Evolutionary conservation across 2,888 invertebrate species (phyloP).

Genomic region (Melangyna quadrimaculata): DNA sequence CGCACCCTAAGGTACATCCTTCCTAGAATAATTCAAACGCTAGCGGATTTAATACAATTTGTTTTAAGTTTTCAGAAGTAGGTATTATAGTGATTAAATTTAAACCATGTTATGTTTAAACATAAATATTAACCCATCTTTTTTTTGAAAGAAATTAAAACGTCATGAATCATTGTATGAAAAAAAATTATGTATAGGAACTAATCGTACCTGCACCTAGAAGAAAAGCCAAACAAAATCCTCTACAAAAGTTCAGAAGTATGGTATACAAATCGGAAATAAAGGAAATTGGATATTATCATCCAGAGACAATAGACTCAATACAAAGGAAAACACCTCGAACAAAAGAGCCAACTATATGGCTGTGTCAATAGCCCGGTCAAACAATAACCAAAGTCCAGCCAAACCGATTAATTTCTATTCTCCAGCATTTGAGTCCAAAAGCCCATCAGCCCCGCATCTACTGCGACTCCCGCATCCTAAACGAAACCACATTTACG

Average conservation of each 20-base stretch:
- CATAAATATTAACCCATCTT: too few relatives aligned
- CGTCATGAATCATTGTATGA: too few relatives aligned
- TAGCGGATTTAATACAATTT: too few relatives aligned
- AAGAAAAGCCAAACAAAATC: not conserved
- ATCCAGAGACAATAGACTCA: slow-evolving; percentile 58
- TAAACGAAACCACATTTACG: slow-evolving; percentile 33
- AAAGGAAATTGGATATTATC: slow-evolving; percentile 71
- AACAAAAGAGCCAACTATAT: slow-evolving; percentile 41
- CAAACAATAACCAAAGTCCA: slow-evolving; percentile 50
- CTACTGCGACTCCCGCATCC: not conserved
- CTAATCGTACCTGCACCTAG: slow-evolving; percentile 27
- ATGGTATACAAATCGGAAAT: slow-evolving; percentile 53
- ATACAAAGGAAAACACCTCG: slow-evolving; percentile 55
- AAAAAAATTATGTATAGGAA: too few relatives aligned
- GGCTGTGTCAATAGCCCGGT: slow-evolving; percentile 29
- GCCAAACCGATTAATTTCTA: slow-evolving; percentile 69
- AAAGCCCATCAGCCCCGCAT: not conserved
- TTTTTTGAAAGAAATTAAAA: too few relatives aligned
- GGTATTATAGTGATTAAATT: too few relatives aligned
- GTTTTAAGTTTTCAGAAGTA: too few relatives aligned
- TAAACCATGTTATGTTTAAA: too few relatives aligned
- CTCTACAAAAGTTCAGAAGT: not conserved
- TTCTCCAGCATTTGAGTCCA: slow-evolving; percentile 24
- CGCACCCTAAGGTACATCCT: too few relatives aligned
- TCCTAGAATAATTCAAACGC: too few relatives aligned